Evolutionary conservation across 2,888 invertebrate genomes (phyloP).

Genomic region (Chironomus riparius): DNA sequence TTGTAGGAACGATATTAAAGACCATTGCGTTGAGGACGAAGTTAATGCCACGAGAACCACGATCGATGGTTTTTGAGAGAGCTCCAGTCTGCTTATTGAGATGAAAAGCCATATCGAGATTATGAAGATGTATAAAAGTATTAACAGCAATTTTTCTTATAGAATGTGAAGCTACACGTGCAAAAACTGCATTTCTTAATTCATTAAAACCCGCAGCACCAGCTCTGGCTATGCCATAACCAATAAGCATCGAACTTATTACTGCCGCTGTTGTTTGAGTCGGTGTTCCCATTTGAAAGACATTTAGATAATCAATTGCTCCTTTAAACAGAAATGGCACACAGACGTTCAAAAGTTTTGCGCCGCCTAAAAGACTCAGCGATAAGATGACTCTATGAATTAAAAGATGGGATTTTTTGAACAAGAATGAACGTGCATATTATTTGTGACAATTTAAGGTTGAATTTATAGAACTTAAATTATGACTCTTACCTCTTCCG

Average conservation of each 20-base stretch:
- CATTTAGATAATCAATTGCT: constrained; percentile 80
- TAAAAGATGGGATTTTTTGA: neutral
- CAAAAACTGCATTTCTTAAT: constrained; percentile 94
- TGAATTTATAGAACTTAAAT: too few species aligned
- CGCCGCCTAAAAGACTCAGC: constrained; percentile 64
- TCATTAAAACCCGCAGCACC: constrained; percentile 92
- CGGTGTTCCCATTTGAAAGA: constrained; percentile 65
- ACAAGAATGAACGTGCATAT: too few species aligned
- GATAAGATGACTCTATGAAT: constrained; percentile 75
- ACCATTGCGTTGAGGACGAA: constrained; percentile 94
- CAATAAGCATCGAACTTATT: constrained; percentile 70
- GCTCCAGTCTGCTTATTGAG: constrained; percentile 91
- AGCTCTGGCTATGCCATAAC: constrained; percentile 88
- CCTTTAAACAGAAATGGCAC: constrained; percentile 96
- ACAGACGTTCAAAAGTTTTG: constrained; percentile 79
- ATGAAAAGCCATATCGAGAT: constrained; percentile 89
- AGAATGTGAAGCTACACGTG: constrained; percentile 93
- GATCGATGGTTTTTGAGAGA: constrained; percentile 83
- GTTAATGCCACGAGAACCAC: constrained; percentile 92
- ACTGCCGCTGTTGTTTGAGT: constrained; percentile 70
- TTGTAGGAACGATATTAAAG: constrained; percentile 93
- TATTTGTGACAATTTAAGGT: too few species aligned
- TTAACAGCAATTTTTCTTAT: constrained; percentile 88
- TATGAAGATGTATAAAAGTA: constrained; percentile 93
- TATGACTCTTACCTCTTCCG: constrained; percentile 35